Base-by-base conservation (phyloP, 2,797 vertebrate species). In the Halcyon smyrnensis region DNA sequence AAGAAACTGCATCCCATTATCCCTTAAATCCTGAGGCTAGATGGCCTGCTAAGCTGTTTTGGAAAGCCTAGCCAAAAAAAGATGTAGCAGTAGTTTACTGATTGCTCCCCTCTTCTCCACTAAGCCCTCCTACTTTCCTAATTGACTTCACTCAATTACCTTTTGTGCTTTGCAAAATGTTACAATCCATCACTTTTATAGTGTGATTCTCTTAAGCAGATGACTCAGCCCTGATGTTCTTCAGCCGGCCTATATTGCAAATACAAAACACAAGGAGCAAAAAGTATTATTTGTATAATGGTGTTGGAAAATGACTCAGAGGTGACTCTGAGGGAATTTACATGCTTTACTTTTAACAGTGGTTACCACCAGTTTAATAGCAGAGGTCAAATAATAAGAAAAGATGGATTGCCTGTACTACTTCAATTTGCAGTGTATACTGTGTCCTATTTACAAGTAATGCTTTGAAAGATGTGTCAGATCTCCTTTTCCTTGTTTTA, bases 61-160 rank as follows among this genome's bases (percentile, higher is more conserved):
- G 50, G 34, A 97, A 96, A 85, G 30, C 6, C 0, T 50, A 59
- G 56, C 15, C 80, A 79, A 89, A 80, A 68, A 91, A 48, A 21
- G 12, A 81, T 74, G 57, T 79, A 53, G 81, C 20, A 23, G 28
- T 78, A 84, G 48, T 87, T 84, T 94, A 94, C 60, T 91, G 48
- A 94, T 84, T 89, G 83, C 48, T 87, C 64, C 57, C 50, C 51
- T 88, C 83, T 93, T 82, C 70, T 91, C 32, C 48, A 32, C 48
- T 93, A 84, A 91, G 19, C 67, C 83, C 87, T 96, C 88, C 90
- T 90, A 80, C 88, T 89, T 96, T 94, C 84, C 91, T 95, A 96
- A 95, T 95, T 95, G 95, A 89, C 84, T 92, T 84, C 76, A 94
- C 71, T 94, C 93, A 89, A 83, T 94, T 96, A 89, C 86, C 65